Conservation (phyloP, 2,888 invertebrate species). For the Leucophenga maculata region DNA sequence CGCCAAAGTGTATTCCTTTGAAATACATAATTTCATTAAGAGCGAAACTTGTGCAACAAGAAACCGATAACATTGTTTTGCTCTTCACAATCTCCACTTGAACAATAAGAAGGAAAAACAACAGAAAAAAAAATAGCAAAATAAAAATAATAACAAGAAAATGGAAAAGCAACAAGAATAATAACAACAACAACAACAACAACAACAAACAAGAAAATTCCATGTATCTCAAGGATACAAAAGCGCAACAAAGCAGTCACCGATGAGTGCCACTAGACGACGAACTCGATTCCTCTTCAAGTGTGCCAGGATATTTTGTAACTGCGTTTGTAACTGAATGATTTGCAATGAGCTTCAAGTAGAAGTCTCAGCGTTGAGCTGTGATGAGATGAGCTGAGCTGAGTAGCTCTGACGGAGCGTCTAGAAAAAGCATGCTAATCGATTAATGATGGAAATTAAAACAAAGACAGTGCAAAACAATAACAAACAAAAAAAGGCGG, state of each 20-base stretch:
- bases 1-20: background rate
- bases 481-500: background rate
- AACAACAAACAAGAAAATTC: background rate
- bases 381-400: no score
- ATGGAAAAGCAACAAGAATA: constrained; percentile 17
- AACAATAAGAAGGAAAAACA: background rate
- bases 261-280: background rate
- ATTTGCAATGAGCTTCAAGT: constrained; percentile 30
- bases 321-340: constrained; percentile 22
- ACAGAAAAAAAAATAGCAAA: constrained; percentile 8
- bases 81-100: background rate
- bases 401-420: background rate
- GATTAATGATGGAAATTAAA: constrained; percentile 57
- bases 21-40: constrained; percentile 21
- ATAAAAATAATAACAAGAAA: constrained; percentile 11
- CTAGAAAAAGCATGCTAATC: constrained; percentile 45
- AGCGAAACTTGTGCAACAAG: constrained; percentile 19
- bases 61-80: constrained; percentile 28
- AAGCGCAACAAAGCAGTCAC: constrained; percentile 10
- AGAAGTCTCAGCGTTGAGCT: no score
- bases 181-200: constrained; percentile 1
- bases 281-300: no score
- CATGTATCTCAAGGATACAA: constrained; percentile 20
- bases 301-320: background rate
- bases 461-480: constrained; percentile 33